Conservation (phyloP, 2,113 vertebrate species). For the Tonatia bakeri region DNA sequence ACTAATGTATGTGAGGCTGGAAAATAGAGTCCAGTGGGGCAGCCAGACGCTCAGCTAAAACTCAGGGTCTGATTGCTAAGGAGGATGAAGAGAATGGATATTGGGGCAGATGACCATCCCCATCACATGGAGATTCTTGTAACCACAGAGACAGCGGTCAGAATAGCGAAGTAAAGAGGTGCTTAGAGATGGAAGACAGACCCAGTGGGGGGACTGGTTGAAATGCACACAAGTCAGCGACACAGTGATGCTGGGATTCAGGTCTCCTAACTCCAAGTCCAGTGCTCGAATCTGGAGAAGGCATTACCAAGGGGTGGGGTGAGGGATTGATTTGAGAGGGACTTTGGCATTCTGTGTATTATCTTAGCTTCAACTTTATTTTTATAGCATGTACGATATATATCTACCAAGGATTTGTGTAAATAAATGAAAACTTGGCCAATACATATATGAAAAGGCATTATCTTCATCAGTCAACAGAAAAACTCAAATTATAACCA, state of each 20-base stretch:
- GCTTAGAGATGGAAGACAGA: not conserved
- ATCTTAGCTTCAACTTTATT: not conserved
- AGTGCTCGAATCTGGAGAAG: not conserved
- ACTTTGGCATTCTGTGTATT: not conserved
- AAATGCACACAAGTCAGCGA: not conserved
- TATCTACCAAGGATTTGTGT: not conserved
- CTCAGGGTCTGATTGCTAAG: not conserved
- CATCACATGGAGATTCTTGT: not conserved
- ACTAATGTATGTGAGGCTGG: not conserved
- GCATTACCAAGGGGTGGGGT: not conserved
- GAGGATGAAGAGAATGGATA: not conserved
- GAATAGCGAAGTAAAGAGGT: not conserved
- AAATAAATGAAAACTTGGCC: slow-evolving; percentile 7
- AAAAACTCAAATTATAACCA: too few relatives aligned
- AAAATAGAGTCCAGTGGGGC: not conserved
- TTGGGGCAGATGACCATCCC: not conserved
- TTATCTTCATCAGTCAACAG: not conserved
- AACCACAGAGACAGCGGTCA: not conserved
- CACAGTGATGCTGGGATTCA: not conserved
- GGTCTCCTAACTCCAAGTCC: not conserved
- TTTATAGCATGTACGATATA: not conserved
- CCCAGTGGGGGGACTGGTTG: not conserved
- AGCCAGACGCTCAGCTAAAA: not conserved
- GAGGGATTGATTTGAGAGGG: not conserved
- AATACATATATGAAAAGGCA: not conserved